Percentiles rank a stretch among this genome's conserved stretches.
Conservation (phyloP, 2,888 invertebrate genomes). For the Perizoma flavofasciatum region DNA sequence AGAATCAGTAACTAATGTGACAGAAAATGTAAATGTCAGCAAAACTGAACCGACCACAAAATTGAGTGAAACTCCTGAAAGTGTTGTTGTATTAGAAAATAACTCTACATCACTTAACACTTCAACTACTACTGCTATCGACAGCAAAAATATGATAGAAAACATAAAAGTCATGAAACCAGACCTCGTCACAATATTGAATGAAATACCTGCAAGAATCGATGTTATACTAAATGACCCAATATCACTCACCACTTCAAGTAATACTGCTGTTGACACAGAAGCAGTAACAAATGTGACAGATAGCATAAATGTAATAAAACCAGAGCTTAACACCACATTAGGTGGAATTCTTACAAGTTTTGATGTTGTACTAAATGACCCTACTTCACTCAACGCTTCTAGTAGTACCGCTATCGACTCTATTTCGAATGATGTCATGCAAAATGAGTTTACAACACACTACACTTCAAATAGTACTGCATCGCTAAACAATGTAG, state of each 20-base stretch:
- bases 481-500: background rate
- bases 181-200: background rate
- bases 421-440: background rate
- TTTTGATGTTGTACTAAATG: background rate
- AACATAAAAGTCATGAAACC: background rate
- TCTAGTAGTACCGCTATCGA: conserved; percentile 2
- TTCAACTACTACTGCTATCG: conserved; percentile 2
- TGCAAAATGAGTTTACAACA: background rate
- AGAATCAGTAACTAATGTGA: conserved; percentile 1
- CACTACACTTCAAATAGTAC: background rate
- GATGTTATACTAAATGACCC: background rate
- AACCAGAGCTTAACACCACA: background rate
- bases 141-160: background rate
- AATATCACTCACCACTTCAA: background rate
- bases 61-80: background rate
- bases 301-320: background rate
- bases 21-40: background rate
- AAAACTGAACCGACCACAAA: conserved; percentile 1
- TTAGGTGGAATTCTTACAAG: background rate
- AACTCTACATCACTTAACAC: background rate
- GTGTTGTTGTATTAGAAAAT: background rate
- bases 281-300: background rate
- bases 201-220: background rate
- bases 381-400: background rate
- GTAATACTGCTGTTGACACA: conserved; percentile 4